Conservation (phyloP, 2,888 invertebrate genomes). For the Eupeodes luniger region DNA sequence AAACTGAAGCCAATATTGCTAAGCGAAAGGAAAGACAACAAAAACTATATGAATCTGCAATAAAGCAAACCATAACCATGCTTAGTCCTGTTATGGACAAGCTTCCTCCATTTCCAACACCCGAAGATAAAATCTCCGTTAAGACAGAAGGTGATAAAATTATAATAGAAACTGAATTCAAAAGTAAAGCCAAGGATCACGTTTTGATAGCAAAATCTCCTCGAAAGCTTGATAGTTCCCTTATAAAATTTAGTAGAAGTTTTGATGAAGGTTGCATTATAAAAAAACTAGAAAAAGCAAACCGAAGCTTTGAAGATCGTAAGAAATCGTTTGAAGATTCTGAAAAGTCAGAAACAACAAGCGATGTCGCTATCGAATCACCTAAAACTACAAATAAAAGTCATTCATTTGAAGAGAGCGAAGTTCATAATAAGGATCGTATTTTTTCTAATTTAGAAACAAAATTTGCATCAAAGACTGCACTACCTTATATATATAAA, state of each 20-base stretch:
- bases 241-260: constrained; percentile 87
- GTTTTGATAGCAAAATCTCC: constrained; percentile 91
- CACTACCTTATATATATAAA: constrained; percentile 87
- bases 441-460: neutral
- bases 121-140: constrained; percentile 90
- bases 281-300: constrained; percentile 86
- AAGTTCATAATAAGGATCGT: neutral
- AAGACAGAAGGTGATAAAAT: constrained; percentile 89
- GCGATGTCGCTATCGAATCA: constrained; percentile 85
- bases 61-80: constrained; percentile 90
- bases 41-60: constrained; percentile 90
- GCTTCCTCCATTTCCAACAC: constrained; percentile 89
- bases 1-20: constrained; percentile 88
- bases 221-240: constrained; percentile 88
- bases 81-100: constrained; percentile 90
- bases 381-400: constrained; percentile 84
- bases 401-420: neutral
- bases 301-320: constrained; percentile 88
- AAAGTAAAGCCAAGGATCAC: constrained; percentile 90
- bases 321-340: constrained; percentile 87
- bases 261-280: constrained; percentile 87
- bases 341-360: constrained; percentile 85
- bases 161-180: constrained; percentile 89
- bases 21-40: constrained; percentile 91
- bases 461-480: neutral